Conservation (phyloP, 1,140 invertebrate genomes). For the Cyclina sinensis region DNA sequence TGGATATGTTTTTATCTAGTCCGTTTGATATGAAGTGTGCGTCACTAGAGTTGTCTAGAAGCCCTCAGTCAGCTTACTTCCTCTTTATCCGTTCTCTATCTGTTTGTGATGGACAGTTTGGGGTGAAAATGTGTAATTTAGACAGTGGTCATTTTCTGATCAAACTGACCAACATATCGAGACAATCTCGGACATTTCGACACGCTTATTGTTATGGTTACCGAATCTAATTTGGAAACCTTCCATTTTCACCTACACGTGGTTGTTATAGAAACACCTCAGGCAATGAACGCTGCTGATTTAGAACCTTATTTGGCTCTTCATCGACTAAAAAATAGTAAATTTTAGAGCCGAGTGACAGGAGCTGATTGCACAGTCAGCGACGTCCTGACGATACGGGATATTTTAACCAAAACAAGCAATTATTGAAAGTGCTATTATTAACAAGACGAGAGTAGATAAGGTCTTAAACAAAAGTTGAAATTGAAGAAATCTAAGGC, state of each 20-base stretch:
- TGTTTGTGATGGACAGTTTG: slow-evolving; percentile 35
- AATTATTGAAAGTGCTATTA: neutral
- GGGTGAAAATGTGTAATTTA: slow-evolving; percentile 53
- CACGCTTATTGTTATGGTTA: slow-evolving; percentile 62
- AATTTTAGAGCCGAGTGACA: slow-evolving; percentile 59
- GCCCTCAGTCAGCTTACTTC: neutral
- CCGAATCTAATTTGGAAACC: slow-evolving; percentile 61
- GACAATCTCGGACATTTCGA: slow-evolving; percentile 62
- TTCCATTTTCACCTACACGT: slow-evolving; percentile 68
- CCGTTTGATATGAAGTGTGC: neutral
- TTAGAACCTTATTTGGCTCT: slow-evolving; percentile 58
- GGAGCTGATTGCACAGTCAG: neutral
- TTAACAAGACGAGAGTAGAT: neutral
- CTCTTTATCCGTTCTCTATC: neutral
- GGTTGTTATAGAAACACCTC: slow-evolving; percentile 52
- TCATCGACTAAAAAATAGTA: slow-evolving; percentile 40
- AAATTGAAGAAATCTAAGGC: no score
- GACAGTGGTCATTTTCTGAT: slow-evolving; percentile 51
- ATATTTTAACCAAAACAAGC: neutral
- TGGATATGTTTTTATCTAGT: slow-evolving; percentile 1
- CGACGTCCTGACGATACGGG: neutral
- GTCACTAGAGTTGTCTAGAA: neutral
- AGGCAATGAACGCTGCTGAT: slow-evolving; percentile 28
- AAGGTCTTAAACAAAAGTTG: neutral
- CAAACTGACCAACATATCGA: slow-evolving; percentile 46